These are phyloP conservation scores for Cossypha niveicapilla DNA, from an alignment of 2,797 vertebrate genomes.

Conservation along the genomic window DNA sequence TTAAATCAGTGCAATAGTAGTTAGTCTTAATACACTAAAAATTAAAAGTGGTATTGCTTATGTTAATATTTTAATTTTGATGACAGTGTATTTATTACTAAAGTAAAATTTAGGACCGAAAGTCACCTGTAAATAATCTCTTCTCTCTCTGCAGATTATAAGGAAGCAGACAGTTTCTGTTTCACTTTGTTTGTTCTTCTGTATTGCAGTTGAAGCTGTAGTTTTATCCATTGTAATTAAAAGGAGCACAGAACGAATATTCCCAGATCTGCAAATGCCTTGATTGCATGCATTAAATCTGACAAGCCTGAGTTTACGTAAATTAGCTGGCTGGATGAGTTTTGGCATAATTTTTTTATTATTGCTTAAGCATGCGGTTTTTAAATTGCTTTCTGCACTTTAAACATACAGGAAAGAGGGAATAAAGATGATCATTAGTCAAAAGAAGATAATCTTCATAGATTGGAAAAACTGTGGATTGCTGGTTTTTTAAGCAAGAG, in stretches of 20 bases:
- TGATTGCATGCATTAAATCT: background rate
- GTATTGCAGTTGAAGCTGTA: background rate
- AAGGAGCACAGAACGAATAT: background rate
- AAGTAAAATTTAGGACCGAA: background rate
- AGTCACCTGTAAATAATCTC: background rate
- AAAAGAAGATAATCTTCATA: background rate
- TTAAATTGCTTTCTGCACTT: background rate
- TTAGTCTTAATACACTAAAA: background rate
- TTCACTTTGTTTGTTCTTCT: background rate
- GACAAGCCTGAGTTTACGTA: background rate
- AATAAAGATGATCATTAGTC: background rate
- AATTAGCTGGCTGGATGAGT: background rate
- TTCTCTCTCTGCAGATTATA: background rate
- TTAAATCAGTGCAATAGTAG: background rate
- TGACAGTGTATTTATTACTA: background rate
- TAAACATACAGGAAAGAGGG: background rate
- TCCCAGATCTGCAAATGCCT: background rate
- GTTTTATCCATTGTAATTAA: background rate
- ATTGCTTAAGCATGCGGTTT: background rate
- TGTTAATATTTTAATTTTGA: background rate
- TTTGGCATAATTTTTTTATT: background rate
- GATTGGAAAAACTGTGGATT: background rate
- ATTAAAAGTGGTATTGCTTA: background rate
- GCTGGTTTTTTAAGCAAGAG: background rate
- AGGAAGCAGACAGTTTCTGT: background rate